Evolutionary conservation across 2,113 vertebrate genomes (phyloP), one percentile per base, ranked within the genome.

Genomic region (Spea bombifrons): DNA sequence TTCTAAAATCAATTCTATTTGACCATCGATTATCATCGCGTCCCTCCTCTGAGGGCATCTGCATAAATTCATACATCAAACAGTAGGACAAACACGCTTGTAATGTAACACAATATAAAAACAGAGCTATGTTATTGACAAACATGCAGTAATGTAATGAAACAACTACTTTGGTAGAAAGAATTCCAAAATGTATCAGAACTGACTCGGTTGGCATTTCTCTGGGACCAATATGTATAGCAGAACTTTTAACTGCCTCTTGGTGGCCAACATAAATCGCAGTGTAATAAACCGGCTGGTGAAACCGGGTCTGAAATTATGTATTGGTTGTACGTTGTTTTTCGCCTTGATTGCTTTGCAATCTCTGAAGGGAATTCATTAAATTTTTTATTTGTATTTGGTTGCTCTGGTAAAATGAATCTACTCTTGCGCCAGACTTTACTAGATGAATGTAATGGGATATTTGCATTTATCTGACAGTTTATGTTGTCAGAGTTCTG

Each of bases 401-500:
- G 70, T 73, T 67, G 50, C 16, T 67, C 16, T 43, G 77, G 65
- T 65, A 55, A 52, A 67, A 73, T 67, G 45, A 73, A 61, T 80
- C 70, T 64, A 67, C 12, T 80, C 71, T 49, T 66, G 44, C 30
- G 59, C 52, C 71, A 67, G 77, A 66, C 76, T 79, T 73, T 49
- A 66, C 61, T 53, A 68, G 45, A 73, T 73, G 64, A 80, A 67
- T 48, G 63, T 30, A 80, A 73, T 59, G 63, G 63, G 43, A 66
- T 59, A 61, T 68, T 73, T 80, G 44, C 71, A 80, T 68, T 74
- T 71, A 74, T 73, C 49, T 59, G 52, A 47, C 63, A 13, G 70
- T 70, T 80, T 74, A 80, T 74, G 12, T 74, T 73, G 70, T 80
- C 71, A 78, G 64, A 43, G 46, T 30, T 61, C 3, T 45, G 13